phyloP scores from a whole-genome alignment of 2,797 vertebrate species.

The Poliocrania exsul region DNA sequence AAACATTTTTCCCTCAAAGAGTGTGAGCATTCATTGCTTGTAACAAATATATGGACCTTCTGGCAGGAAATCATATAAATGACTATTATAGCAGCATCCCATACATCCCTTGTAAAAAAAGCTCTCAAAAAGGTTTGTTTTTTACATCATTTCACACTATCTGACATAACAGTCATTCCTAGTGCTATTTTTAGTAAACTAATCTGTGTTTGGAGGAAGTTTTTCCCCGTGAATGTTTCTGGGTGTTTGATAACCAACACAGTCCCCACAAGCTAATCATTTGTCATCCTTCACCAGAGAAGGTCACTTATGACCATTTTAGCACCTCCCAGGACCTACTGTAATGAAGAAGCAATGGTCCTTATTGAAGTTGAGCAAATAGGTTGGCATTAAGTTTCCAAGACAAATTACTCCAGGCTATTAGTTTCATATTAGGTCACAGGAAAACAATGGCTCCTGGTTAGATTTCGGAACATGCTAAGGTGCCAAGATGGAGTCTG shows the following conservation, averaged over 20 bases:
- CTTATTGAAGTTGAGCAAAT: background rate
- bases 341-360: background rate
- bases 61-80: background rate
- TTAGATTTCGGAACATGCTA: background rate
- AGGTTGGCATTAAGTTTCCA: background rate
- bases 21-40: background rate
- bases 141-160: background rate
- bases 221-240: background rate
- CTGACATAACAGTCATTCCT: background rate
- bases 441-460: background rate
- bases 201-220: constrained; percentile 2
- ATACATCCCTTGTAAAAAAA: background rate
- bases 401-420: background rate
- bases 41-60: background rate
- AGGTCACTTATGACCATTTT: background rate
- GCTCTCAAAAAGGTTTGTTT: background rate
- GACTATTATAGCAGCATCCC: background rate
- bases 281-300: background rate
- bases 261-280: background rate
- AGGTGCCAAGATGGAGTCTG: background rate
- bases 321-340: background rate
- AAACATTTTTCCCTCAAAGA: background rate
- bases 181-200: constrained; percentile 25
- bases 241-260: background rate
- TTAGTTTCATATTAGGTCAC: background rate